Evolutionary conservation across 2,888 invertebrate species (phyloP), one percentile per base, ranked within the genome.

Genomic region (Sinelater perroti): DNA sequence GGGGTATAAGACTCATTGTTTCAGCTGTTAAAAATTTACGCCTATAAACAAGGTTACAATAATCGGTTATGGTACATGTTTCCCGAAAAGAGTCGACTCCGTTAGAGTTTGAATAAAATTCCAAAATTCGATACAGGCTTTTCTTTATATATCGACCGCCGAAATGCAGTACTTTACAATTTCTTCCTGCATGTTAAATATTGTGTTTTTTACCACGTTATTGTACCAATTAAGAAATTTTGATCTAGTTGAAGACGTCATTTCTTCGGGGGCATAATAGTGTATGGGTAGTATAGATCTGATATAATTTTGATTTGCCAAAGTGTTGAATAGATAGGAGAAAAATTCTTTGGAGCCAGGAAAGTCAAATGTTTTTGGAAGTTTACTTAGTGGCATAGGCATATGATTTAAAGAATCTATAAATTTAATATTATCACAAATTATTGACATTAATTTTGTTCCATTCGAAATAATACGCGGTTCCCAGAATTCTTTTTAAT

Each of bases 231-330:
- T 26, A 10, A 54, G n/a, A 54, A 53, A 58, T 3, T 35, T 7
- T 6, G 30, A 16, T n/a, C 58, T 26, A 7, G 18, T 21, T 14
- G 28, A 10, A 11, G 31, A 21, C 17, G 28, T 11, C 56, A 56
- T 56, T 2, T 18, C 30, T 30, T 56, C 45, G 7, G 51, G 35
- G 11, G 35, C 30, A 18, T 54, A 58, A 54, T 46, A 54, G 2
- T 24, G 6, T 2, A 14, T 2, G n/a, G 38, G 3, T n/a, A 46
- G 57, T 5, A 35, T 46, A 7, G 4, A 30, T 0, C 69, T 69
- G 3, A 65, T 47, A 49, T 71, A 70, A 47, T 65, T 56, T 51
- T 53, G 28, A 35, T 58, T 58, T 7, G 16, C 24, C 8, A 21
- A n/a, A 1, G 38, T 58, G 18, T 58, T 58, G 26, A 58, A 52